Base-by-base conservation (phyloP, 2,888 invertebrate genomes). In the Rhogogaster chlorosoma region DNA sequence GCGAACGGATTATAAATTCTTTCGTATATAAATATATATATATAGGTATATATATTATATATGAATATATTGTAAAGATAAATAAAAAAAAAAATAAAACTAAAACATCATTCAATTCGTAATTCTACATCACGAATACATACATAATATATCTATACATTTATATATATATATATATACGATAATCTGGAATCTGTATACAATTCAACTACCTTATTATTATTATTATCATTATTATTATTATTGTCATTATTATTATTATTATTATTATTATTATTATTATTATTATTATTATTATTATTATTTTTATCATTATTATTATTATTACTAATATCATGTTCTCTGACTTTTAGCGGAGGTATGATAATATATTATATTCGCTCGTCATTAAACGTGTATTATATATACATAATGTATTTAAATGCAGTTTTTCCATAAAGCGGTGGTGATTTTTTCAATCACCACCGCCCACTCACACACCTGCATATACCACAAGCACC, bases 361-460 rank as follows among this genome's bases (percentile, higher is more conserved):
- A 45, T 22, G 71, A 71, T 26, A 67, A 22, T 29, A 22, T 53
- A 32, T 15, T 18, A 71, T 71, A 71, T 75, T 75, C 42, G 45
- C 75, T 75, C 75, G 22, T 49, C 45, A 15, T 75, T 75, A 38
- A 42, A 75, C 42, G 49, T 26, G 15, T 53, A 53, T 36, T 29
- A 22, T 73, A 22, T 73, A 73, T 73, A 73, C 71, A 73, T 42
- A 73, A 73, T 75, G 70, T 38, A 73, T 10, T 42, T 26, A 73
- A 73, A 73, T 61, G 61, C 70, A 70, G 36, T 70, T 70, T 67
- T 70, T 70, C 70, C 70, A 70, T 36, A 29, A 36, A 70, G 36
- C 70, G 70, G 36, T 36, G 36, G 36, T 36, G 70, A 70, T 70
- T 9, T 70, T 36, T 70, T 70, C 10, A 67, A 67, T 67, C 32